These are phyloP conservation scores for Drosophila mauritiana DNA, from an alignment of 1,140 invertebrate species.

Conservation along the genomic window DNA sequence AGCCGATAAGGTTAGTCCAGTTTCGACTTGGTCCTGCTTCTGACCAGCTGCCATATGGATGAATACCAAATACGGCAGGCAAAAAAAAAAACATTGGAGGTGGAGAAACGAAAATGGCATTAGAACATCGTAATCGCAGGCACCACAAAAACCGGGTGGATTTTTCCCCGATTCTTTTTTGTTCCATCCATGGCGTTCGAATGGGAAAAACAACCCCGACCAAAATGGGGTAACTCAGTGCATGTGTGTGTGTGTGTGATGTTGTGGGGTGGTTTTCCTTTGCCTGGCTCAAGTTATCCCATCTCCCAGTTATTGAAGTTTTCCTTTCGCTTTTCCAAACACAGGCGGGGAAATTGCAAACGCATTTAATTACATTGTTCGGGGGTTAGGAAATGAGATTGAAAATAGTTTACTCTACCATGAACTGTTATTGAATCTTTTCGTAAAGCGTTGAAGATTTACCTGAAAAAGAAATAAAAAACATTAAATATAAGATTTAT, in stretches of 20 bases:
- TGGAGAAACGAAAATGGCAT: conserved; percentile 69
- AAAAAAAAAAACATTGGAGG: conserved; percentile 12
- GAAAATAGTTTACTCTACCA: conserved; percentile 33
- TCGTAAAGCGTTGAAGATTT: conserved; percentile 21
- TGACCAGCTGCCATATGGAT: conserved; percentile 64
- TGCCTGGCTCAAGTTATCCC: conserved; percentile 32
- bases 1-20: conserved; percentile 63
- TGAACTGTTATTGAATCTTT: conserved; percentile 12
- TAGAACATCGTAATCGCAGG: conserved; percentile 75
- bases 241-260: conserved; percentile 18
- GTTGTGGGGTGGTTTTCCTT: conserved; percentile 63
- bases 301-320: conserved; percentile 54
- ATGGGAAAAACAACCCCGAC: conserved; percentile 75
- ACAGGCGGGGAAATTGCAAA: conserved; percentile 39
- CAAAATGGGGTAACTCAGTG: conserved; percentile 58
- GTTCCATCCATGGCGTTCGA: conserved; percentile 41
- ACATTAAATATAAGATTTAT: background rate
- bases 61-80: conserved; percentile 20
- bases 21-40: conserved; percentile 40
- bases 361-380: conserved; percentile 61
- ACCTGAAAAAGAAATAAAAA: conserved; percentile 52
- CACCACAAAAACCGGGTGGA: conserved; percentile 66
- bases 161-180: conserved; percentile 63
- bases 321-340: conserved; percentile 41
- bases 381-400: conserved; percentile 20